Evolutionary conservation across 2,888 invertebrate species (phyloP), one percentile per base, ranked within the genome.

Genomic region (Caenorhabditis drosophilae): DNA sequence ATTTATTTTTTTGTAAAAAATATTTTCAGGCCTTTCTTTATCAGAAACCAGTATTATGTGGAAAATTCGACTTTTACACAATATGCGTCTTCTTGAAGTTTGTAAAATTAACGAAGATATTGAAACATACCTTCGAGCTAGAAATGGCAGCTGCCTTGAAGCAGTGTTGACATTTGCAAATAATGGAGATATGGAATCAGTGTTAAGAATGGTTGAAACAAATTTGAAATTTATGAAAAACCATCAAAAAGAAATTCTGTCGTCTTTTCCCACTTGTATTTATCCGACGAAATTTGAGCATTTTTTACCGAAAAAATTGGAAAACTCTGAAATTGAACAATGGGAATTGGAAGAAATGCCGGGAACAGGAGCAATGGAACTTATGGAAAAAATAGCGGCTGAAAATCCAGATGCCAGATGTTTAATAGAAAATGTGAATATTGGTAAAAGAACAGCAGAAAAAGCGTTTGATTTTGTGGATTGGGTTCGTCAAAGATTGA

Each of bases 81-180:
- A 62, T 23, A 46, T 35, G 25, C 44, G 70, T 34, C 47, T 73
- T 15, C 23, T 73, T 41, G 50, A 60, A 26, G 63, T 61, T n/a
- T 64, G 69, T 26, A 11, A 54, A 27, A 48, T 57, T 12, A 51
- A 38, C n/a, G 59, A 41, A 15, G 69, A 71, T 36, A 35, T 71
- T 4, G 56, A 67, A 4, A 36, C 61, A n/a, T 76, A 64, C 34
- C 55, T 76, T 35, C 46, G 61, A 9, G 45, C 57, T n/a, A 38
- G 74, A 2, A 53, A 59, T 12, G 51, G 59, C 9, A 60, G 70
- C 9, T 61, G 67, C 35, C 22, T 67, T 6, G 60, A 61, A 7
- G 58, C 72, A 9, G 76, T 72, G 9, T 34, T 62, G 11, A 47
- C 45, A 34, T 63, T 76, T 38, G 76, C 76, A 2, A 51, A 74